These are phyloP conservation scores for Macrochelys suwanniensis DNA, from an alignment of 2,797 vertebrate genomes.

Conservation along the genomic window DNA sequence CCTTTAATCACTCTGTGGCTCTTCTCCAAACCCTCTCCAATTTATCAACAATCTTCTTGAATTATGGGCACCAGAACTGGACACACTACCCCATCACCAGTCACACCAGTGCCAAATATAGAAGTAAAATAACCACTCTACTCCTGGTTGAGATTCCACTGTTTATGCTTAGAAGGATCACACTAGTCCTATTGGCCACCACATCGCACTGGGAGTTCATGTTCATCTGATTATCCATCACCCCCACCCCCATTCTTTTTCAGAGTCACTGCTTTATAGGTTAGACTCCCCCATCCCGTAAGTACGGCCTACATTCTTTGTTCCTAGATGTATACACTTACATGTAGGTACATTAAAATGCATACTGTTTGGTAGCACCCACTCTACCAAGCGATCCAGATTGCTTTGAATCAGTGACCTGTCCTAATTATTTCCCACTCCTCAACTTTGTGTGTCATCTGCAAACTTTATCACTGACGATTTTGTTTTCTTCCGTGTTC, in stretches of 20 bases:
- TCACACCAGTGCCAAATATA: background rate
- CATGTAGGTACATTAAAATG: background rate
- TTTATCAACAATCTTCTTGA: background rate
- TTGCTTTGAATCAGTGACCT: background rate
- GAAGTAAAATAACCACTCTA: background rate
- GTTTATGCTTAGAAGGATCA: background rate
- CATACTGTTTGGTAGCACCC: background rate
- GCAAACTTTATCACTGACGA: background rate
- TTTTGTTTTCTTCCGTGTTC: background rate
- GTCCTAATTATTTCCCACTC: background rate
- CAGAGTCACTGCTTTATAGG: background rate
- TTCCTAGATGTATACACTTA: background rate
- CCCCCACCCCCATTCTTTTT: background rate
- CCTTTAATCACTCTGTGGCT: background rate
- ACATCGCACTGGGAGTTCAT: too few species aligned
- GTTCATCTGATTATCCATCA: background rate
- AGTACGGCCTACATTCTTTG: background rate
- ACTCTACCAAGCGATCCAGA: background rate
- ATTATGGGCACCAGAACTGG: background rate
- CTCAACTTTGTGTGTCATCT: background rate
- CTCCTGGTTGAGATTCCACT: background rate
- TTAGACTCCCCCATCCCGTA: background rate
- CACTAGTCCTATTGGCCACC: background rate
- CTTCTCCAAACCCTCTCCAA: background rate
- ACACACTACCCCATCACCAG: background rate